A percentile compares a stretch with the other conserved stretches of the same genome.
Evolutionary conservation across 1,140 invertebrate genomes (phyloP).

Genomic region (Tigriopus japonicus): DNA sequence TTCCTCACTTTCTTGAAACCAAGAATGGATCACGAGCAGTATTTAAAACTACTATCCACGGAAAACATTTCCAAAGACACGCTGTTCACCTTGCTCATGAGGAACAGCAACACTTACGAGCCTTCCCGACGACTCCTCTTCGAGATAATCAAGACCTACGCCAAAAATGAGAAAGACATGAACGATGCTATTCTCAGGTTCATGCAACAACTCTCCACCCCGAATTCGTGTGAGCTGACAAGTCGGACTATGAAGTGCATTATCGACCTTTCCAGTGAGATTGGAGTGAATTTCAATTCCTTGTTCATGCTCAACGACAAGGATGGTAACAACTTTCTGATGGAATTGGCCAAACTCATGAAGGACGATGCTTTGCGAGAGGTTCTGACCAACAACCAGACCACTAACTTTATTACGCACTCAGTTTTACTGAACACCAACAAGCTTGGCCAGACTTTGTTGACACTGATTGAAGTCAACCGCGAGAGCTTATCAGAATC

Average conservation of each 20-base stretch:
- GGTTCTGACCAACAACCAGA: constrained; percentile 1
- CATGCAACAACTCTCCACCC: background rate
- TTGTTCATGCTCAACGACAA: background rate
- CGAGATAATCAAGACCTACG: background rate
- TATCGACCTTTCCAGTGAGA: background rate
- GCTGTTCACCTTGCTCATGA: background rate
- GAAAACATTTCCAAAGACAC: background rate
- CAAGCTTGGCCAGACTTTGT: background rate
- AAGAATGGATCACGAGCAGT: background rate
- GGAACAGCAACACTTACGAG: background rate
- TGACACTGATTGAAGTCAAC: background rate
- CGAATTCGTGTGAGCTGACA: background rate
- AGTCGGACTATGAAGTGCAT: background rate
- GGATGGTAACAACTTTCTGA: constrained; percentile 1
- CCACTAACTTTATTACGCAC: background rate
- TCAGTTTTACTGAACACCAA: background rate
- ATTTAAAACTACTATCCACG: background rate
- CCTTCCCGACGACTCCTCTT: background rate
- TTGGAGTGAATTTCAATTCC: background rate
- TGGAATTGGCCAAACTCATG: constrained; percentile 7
- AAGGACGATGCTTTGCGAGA: constrained; percentile 12
- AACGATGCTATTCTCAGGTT: background rate
- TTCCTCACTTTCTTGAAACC: background rate
- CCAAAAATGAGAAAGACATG: background rate
- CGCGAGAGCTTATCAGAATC: background rate